Evolutionary conservation across 2,113 vertebrate genomes (phyloP).

Genomic region (Seriola dumerili): DNA sequence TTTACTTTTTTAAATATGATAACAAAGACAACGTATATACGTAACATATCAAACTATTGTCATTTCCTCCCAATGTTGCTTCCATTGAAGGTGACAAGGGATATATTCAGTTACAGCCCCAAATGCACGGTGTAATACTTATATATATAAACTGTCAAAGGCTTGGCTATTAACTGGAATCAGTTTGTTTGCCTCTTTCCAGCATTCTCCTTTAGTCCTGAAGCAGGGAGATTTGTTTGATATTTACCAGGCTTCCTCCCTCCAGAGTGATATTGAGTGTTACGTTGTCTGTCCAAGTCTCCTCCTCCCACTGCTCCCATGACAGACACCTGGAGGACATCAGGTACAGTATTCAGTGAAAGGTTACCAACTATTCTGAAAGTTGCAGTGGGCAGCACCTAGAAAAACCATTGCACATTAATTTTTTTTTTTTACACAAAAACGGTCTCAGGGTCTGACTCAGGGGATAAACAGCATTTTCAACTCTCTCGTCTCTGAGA

Average conservation of each 20-base stretch:
- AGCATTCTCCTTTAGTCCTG: not conserved
- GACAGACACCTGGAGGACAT: conserved; percentile 77
- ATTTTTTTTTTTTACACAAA: too few species aligned
- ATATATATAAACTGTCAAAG: not conserved
- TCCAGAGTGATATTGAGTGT: conserved; percentile 74
- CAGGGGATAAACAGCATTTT: not conserved
- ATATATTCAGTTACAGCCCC: not conserved
- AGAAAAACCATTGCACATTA: not conserved
- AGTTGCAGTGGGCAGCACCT: not conserved
- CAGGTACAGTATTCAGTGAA: not conserved
- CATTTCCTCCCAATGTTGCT: too few species aligned
- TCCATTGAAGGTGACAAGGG: too few species aligned
- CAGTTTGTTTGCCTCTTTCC: not conserved
- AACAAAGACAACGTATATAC: not conserved
- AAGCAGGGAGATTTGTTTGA: not conserved
- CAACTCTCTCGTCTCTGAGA: not conserved
- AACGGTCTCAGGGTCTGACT: too few species aligned
- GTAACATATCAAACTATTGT: not conserved
- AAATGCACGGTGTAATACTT: not conserved
- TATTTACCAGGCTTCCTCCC: conserved; percentile 69
- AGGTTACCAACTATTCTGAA: not conserved
- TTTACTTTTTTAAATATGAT: not conserved
- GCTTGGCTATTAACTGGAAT: not conserved
- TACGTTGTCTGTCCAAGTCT: conserved; percentile 73
- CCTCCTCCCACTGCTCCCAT: conserved; percentile 85